Percentiles rank a stretch among this genome's conserved stretches.
These are phyloP conservation scores for Tamandua tetradactyla DNA, from an alignment of 2,797 vertebrate species.

Conservation along the genomic window DNA sequence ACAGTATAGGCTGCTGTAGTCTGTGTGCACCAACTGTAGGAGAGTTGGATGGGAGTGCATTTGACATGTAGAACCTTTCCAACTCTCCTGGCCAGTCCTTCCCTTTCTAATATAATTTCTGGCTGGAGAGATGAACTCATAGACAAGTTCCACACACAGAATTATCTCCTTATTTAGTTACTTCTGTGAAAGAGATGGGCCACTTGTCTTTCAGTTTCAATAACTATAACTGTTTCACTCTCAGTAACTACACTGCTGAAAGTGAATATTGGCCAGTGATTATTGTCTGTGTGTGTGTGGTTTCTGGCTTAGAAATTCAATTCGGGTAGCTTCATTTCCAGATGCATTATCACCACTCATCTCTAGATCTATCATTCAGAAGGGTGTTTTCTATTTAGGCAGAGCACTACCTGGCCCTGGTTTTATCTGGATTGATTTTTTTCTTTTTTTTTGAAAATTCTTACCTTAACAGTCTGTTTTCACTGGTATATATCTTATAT, in stretches of 20 bases:
- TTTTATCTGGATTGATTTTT: background rate
- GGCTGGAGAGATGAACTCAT: background rate
- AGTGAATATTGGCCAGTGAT: background rate
- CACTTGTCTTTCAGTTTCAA: background rate
- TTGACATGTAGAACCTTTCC: background rate
- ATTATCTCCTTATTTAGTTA: background rate
- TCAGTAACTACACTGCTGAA: background rate
- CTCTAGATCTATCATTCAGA: background rate
- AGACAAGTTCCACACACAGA: background rate
- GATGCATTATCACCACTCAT: background rate
- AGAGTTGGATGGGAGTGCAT: too few species aligned
- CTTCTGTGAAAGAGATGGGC: background rate
- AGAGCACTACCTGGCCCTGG: background rate
- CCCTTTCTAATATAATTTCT: background rate
- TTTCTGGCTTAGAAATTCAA: background rate
- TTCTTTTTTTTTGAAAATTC: background rate
- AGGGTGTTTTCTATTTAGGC: conserved; percentile 14
- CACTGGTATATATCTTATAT: background rate
- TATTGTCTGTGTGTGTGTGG: background rate
- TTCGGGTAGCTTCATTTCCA: background rate
- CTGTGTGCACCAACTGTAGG: background rate
- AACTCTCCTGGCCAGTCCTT: background rate
- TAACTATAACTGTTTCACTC: background rate
- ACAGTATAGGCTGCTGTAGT: background rate
- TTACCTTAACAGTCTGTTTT: background rate